Percentiles rank a stretch among this genome's conserved stretches.
phyloP scores from a whole-genome alignment of 2,888 invertebrate genomes.

The Rapana venosa region DNA sequence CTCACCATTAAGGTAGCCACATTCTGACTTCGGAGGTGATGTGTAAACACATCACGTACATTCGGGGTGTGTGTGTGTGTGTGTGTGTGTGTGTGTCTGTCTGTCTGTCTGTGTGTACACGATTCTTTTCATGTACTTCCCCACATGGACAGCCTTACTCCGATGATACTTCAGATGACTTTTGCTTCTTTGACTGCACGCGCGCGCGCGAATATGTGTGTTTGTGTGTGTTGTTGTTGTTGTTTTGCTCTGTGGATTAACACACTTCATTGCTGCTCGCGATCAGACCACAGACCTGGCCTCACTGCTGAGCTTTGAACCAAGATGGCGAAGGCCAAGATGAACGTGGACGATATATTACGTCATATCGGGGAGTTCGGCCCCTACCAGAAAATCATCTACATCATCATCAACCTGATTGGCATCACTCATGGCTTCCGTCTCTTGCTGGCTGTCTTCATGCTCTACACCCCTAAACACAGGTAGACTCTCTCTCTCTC shows the following conservation, averaged over 20 bases:
- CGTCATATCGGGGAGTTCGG: slow-evolving; percentile 35
- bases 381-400: slow-evolving; percentile 27
- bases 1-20: too few relatives aligned
- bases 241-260: too few relatives aligned
- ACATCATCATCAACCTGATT: slow-evolving; percentile 25
- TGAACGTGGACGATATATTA: slow-evolving; percentile 31
- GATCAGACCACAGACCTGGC: background rate
- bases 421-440: slow-evolving; percentile 25
- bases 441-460: slow-evolving; percentile 30
- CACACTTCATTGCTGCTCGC: background rate
- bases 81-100: slow-evolving; percentile 20
- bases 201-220: too few relatives aligned
- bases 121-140: background rate
- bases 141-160: too few relatives aligned
- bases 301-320: background rate
- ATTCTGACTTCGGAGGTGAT: too few relatives aligned
- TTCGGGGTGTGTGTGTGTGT: background rate
- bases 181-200: too few relatives aligned
- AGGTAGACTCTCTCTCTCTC: slow-evolving; percentile 4
- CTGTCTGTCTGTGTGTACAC: background rate
- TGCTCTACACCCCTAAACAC: slow-evolving; percentile 24
- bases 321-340: background rate
- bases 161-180: background rate
- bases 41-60: too few relatives aligned
- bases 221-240: too few relatives aligned